Base-by-base conservation (phyloP, 2,797 vertebrate species). In the Triplophysa yarkandensis region DNA sequence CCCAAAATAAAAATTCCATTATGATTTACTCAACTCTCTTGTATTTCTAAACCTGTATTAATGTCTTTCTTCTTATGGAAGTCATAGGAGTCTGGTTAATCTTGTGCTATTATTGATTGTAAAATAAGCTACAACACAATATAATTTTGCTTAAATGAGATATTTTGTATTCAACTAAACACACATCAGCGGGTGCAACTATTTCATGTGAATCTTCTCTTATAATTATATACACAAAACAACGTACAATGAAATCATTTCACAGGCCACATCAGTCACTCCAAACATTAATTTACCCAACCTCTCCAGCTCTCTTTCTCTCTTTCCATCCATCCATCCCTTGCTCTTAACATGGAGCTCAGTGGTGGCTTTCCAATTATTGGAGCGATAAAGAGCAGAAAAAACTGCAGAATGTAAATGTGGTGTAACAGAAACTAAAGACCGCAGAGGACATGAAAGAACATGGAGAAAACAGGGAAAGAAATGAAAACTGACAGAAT, bases 311-410 rank as follows among this genome's bases (percentile, higher is more conserved):
- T 77, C 44, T 76, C 68, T 2, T 10, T 70, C 73, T 71, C 68
- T 70, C 66, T 66, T n/a, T n/a, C n/a, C n/a, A n/a, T n/a, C 61
- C 36, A 34, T 44, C 19, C 57, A 61, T 54, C 71, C 70, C 75
- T 66, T 75, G 69, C 79, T 84, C 54, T 68, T 85, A 87, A 87
- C 89, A 87, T 82, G 57, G 70, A 78, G 73, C 85, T 88, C 76
- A 80, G 80, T 86, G 88, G 91, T 81, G 87, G 86, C 86, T 92
- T 92, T 91, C 89, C 90, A 91, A 92, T 92, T 91, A 92, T 88
- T 83, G 83, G 84, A 86, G 84, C 86, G 87, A 88, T 85, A 79
- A 82, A 82, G 82, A 80, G 84, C 83, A 71, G 68, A 80, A 84
- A 85, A 85, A 82, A 87, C 85, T 88, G 85, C 85, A 68, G 85